These are phyloP conservation scores for Poecilus cupreus DNA, from an alignment of 2,888 invertebrate species.

Conservation along the genomic window DNA sequence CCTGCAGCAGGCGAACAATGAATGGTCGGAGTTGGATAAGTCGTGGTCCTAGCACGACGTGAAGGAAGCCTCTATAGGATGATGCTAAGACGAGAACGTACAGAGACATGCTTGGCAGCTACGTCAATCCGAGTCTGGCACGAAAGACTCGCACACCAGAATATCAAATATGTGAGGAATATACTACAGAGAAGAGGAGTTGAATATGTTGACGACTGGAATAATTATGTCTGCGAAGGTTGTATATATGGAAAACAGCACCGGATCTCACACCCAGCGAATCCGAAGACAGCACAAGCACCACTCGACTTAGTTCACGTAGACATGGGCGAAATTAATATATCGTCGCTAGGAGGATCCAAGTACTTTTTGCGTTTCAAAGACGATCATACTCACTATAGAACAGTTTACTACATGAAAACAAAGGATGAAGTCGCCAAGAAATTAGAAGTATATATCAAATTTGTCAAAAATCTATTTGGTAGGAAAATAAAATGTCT, in stretches of 20 bases:
- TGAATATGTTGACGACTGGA: conserved; percentile 58
- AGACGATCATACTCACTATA: no score
- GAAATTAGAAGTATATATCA: conserved; percentile 63
- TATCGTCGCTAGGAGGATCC: conserved; percentile 64
- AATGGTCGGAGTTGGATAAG: conserved; percentile 52
- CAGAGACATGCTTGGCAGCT: conserved; percentile 64
- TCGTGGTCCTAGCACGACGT: conserved; percentile 57
- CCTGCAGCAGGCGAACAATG: conserved; percentile 30
- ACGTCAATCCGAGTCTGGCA: conserved; percentile 58
- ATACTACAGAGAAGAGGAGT: conserved; percentile 58
- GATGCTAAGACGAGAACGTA: conserved; percentile 61
- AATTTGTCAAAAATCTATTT: conserved; percentile 64
- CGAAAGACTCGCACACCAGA: conserved; percentile 60
- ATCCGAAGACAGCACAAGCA: conserved; percentile 62
- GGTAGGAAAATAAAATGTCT: conserved; percentile 62
- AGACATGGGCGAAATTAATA: conserved; percentile 65
- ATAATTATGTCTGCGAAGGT: conserved; percentile 53
- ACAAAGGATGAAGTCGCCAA: conserved; percentile 64
- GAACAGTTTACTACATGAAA: conserved; percentile 65
- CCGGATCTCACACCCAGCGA: conserved; percentile 62
- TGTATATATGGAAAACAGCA: conserved; percentile 34
- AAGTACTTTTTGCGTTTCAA: conserved; percentile 65
- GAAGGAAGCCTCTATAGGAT: conserved; percentile 56
- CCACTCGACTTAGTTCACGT: conserved; percentile 65
- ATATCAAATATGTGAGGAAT: conserved; percentile 26